phyloP scores from a whole-genome alignment of 1,140 invertebrate species.

The Melanaphis sacchari region DNA sequence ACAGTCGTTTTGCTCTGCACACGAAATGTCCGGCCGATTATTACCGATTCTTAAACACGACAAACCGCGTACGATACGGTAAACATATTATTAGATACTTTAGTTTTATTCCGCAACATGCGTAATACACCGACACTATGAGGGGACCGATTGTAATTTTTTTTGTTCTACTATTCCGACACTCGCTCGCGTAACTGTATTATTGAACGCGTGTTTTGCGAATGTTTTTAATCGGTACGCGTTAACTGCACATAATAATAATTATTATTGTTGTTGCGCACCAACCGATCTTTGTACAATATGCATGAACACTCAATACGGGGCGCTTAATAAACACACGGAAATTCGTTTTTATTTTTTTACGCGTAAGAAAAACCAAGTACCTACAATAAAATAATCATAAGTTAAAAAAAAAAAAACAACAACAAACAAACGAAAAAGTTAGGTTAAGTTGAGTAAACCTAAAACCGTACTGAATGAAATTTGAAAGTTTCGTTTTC shows the following conservation, averaged over 20 bases:
- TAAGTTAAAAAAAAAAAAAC: too few species aligned
- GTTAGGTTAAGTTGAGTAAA: too few species aligned
- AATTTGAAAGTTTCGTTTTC: too few species aligned
- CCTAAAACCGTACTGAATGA: too few species aligned
- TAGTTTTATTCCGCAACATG: neutral
- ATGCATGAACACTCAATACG: too few species aligned
- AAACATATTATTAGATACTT: neutral
- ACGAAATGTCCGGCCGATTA: neutral
- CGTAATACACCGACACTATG: neutral
- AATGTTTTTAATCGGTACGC: neutral
- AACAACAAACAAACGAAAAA: too few species aligned
- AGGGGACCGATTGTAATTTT: neutral
- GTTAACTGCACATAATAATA: neutral
- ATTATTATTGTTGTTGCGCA: neutral
- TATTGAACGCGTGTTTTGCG: neutral
- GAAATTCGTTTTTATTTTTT: too few species aligned
- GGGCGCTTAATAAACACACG: too few species aligned
- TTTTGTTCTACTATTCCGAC: neutral
- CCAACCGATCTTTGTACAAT: neutral
- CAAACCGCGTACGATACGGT: neutral
- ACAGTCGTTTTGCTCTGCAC: neutral
- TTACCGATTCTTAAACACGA: neutral
- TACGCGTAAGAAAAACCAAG: too few species aligned
- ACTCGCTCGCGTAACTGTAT: neutral
- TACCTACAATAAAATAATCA: too few species aligned